Percentiles rank a stretch among this genome's conserved stretches.
Evolutionary conservation across 1,140 invertebrate genomes (phyloP).

Genomic region (Drosophila gunungcola): DNA sequence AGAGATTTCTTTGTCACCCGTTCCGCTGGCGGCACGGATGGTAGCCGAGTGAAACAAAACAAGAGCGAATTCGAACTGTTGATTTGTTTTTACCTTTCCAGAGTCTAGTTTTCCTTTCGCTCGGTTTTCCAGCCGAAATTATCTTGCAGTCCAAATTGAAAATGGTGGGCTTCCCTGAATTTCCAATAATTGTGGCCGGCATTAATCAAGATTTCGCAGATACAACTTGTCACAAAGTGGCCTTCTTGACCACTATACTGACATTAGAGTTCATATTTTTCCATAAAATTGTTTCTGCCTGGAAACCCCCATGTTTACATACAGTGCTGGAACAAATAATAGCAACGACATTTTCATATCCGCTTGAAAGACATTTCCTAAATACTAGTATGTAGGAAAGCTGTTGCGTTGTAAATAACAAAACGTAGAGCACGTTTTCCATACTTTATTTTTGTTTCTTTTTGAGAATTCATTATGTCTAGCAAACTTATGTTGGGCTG

Average conservation of each 20-base stretch:
- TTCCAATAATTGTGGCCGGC: constrained; percentile 36
- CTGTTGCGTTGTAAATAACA: too few relatives aligned
- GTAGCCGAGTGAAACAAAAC: constrained; percentile 56
- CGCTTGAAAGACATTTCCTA: too few relatives aligned
- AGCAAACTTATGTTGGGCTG: too few relatives aligned
- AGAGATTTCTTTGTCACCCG: constrained; percentile 49
- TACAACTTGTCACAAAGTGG: constrained; percentile 57
- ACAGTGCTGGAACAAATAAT: too few relatives aligned
- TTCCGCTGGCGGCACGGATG: constrained; percentile 14
- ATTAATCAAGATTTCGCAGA: constrained; percentile 62
- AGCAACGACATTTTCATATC: too few relatives aligned
- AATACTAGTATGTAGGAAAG: too few relatives aligned
- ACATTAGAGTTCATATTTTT: too few relatives aligned
- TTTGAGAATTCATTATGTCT: too few relatives aligned
- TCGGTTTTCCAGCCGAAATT: background rate
- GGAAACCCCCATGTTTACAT: too few relatives aligned
- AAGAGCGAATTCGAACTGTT: constrained; percentile 64
- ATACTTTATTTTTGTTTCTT: too few relatives aligned
- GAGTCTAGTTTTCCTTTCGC: constrained; percentile 8
- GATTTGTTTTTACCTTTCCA: constrained; percentile 59
- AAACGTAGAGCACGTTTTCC: too few relatives aligned
- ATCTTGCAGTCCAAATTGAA: constrained; percentile 1
- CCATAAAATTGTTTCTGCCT: too few relatives aligned
- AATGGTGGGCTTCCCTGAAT: constrained; percentile 16
- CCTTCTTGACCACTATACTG: background rate